Evolutionary conservation across 2,888 invertebrate genomes (phyloP).

Genomic region (Apamea sordens): DNA sequence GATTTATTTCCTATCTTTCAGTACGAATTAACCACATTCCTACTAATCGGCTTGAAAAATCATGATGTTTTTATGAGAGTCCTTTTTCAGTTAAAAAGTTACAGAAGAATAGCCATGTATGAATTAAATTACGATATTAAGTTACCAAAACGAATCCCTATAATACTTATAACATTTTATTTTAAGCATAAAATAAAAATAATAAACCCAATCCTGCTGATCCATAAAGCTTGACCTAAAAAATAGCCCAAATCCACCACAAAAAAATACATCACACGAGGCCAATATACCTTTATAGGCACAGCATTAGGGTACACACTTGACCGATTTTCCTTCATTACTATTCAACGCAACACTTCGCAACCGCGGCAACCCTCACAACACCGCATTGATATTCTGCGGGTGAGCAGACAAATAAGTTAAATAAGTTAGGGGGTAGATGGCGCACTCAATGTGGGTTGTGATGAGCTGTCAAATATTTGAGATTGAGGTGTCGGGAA

Average conservation of each 20-base stretch:
- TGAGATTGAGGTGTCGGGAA: slow-evolving; percentile 26
- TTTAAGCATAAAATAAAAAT: neutral
- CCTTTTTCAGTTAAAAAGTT: no score
- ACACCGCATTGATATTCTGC: slow-evolving; percentile 55
- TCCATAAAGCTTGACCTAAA: neutral
- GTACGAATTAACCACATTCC: neutral
- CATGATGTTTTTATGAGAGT: no score
- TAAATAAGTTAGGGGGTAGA: slow-evolving; percentile 64
- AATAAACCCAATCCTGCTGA: neutral
- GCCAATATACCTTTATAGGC: slow-evolving; percentile 44
- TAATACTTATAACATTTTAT: neutral
- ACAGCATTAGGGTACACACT: slow-evolving; percentile 26
- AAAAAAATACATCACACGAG: slow-evolving; percentile 20
- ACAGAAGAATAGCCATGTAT: neutral
- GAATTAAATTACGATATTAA: neutral
- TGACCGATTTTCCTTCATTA: slow-evolving; percentile 57
- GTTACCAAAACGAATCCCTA: neutral
- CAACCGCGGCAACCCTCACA: slow-evolving; percentile 45
- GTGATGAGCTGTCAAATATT: slow-evolving; percentile 61
- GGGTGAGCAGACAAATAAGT: slow-evolving; percentile 62
- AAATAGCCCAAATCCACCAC: neutral
- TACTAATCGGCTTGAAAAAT: neutral
- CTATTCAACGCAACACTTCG: slow-evolving; percentile 55
- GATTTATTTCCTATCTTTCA: neutral
- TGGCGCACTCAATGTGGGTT: slow-evolving; percentile 59